These are phyloP conservation scores for Eumaeus atala DNA, from an alignment of 1,140 invertebrate genomes.

Conservation along the genomic window DNA sequence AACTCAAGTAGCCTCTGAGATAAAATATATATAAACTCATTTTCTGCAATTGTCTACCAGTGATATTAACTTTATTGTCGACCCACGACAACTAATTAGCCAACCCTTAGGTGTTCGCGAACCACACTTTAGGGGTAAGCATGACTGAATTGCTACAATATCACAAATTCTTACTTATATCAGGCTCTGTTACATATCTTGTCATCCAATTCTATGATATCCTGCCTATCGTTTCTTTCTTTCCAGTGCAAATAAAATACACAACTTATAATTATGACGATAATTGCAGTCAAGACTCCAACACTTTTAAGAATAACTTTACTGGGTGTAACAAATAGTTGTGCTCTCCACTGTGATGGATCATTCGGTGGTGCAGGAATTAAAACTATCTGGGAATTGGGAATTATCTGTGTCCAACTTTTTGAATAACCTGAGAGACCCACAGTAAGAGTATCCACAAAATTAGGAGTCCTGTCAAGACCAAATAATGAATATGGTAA, in stretches of 20 bases:
- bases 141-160: too few species aligned
- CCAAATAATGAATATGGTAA: constrained; percentile 97
- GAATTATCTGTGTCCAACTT: constrained; percentile 95
- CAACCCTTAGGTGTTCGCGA: too few species aligned
- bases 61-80: too few species aligned
- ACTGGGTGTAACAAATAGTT: constrained; percentile 97
- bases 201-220: constrained; percentile 79
- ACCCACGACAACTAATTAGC: too few species aligned
- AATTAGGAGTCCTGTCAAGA: constrained; percentile 96
- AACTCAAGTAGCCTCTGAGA: too few species aligned
- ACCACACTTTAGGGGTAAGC: too few species aligned
- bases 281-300: constrained; percentile 90
- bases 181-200: constrained; percentile 64
- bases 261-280: constrained; percentile 88
- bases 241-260: constrained; percentile 94
- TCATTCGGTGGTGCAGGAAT: constrained; percentile 89
- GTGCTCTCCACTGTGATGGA: constrained; percentile 90
- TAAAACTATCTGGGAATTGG: constrained; percentile 97
- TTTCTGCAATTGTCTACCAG: too few species aligned
- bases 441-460: constrained; percentile 92
- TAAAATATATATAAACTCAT: too few species aligned
- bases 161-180: background rate
- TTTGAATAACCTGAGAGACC: constrained; percentile 82
- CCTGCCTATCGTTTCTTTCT: constrained; percentile 94
- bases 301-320: constrained; percentile 94